phyloP scores from a whole-genome alignment of 2,888 invertebrate species.

The Elaeidobius kamerunicus region DNA sequence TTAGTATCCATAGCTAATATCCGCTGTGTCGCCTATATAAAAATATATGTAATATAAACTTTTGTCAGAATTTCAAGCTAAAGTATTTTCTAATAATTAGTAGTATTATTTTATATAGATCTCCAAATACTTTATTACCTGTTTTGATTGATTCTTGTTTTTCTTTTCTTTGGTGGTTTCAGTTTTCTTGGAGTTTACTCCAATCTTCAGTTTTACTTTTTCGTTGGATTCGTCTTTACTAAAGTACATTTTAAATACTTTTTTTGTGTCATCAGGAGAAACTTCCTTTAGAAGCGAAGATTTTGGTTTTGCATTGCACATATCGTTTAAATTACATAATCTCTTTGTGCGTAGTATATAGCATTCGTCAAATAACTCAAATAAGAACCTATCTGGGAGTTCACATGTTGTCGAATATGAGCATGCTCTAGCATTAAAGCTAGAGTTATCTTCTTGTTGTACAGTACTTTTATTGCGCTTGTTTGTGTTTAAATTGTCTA shows the following conservation, averaged over 20 bases:
- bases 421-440: not conserved
- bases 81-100: too few species aligned
- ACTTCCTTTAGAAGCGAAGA: conserved; percentile 7
- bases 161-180: conserved; percentile 1
- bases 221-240: conserved; percentile 14
- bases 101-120: too few species aligned
- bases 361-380: conserved; percentile 33
- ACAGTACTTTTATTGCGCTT: not conserved
- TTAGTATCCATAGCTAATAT: too few species aligned
- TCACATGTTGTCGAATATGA: not conserved
- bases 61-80: too few species aligned
- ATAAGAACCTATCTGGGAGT: conserved; percentile 32
- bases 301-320: conserved; percentile 27
- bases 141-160: not conserved
- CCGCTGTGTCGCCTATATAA: too few species aligned
- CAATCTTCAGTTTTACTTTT: not conserved
- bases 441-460: too few species aligned
- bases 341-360: conserved; percentile 31
- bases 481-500: conserved; percentile 24
- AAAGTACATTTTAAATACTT: conserved; percentile 22
- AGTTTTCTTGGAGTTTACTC: not conserved
- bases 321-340: conserved; percentile 11
- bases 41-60: too few species aligned
- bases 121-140: conserved; percentile 4
- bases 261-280: conserved; percentile 14